Evolutionary conservation across 2,888 invertebrate genomes (phyloP).

Genomic region (Trichogramma evanescens): DNA sequence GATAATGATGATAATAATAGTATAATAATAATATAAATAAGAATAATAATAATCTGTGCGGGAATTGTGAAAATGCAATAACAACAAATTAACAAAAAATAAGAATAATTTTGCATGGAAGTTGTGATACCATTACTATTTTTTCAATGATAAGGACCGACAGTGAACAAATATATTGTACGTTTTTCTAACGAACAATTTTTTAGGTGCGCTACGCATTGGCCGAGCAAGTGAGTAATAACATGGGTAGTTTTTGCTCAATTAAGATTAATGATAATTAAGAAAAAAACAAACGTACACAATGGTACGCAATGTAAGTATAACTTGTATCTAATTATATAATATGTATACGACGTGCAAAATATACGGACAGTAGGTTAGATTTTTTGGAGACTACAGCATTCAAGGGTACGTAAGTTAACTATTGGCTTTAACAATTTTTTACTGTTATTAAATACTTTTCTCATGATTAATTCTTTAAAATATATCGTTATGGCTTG

Average conservation of each 20-base stretch:
- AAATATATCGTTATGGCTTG: background rate
- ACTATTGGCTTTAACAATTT: constrained; percentile 15
- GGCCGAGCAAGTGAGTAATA: constrained; percentile 35
- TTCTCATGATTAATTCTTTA: background rate
- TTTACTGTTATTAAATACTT: background rate
- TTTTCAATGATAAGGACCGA: background rate
- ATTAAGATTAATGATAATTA: too few species aligned
- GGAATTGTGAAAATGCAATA: constrained; percentile 23
- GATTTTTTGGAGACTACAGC: constrained; percentile 37
- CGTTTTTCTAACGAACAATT: constrained; percentile 10
- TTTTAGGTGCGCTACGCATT: constrained; percentile 38
- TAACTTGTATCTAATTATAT: background rate
- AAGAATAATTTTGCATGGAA: background rate
- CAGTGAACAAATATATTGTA: constrained; percentile 16
- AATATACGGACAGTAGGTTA: constrained; percentile 31
- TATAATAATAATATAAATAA: constrained; percentile 17
- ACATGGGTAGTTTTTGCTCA: constrained; percentile 27
- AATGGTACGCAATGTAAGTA: constrained; percentile 25
- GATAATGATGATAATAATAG: too few species aligned
- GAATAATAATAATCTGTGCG: constrained; percentile 24
- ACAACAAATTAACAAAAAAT: constrained; percentile 14
- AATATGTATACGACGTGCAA: constrained; percentile 16
- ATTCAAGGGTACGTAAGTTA: constrained; percentile 31
- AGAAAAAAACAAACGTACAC: constrained; percentile 18
- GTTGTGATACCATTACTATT: background rate